These are phyloP conservation scores for Nycticebus coucang DNA, from an alignment of 2,113 vertebrate genomes.

Conservation along the genomic window DNA sequence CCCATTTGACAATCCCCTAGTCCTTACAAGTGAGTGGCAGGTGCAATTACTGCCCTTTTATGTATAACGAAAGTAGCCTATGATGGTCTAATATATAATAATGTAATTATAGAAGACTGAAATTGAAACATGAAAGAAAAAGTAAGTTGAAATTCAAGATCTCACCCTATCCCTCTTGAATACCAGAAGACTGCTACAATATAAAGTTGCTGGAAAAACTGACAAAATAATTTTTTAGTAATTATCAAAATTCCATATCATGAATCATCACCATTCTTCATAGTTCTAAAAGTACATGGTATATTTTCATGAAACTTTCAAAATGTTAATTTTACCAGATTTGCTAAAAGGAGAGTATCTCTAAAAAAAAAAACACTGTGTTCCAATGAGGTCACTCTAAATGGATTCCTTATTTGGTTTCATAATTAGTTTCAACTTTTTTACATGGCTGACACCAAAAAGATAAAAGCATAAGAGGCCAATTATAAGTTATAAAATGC, in stretches of 20 bases:
- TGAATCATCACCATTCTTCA: not conserved
- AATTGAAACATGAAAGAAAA: not conserved
- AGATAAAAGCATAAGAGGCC: slow-evolving; percentile 29
- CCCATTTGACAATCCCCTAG: not conserved
- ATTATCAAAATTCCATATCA: slow-evolving; percentile 11
- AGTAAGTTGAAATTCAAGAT: not conserved
- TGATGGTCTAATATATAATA: not conserved
- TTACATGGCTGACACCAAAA: slow-evolving; percentile 61
- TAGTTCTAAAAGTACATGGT: not conserved
- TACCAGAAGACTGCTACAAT: not conserved
- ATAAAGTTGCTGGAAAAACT: not conserved
- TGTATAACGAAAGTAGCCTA: not conserved
- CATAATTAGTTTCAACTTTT: slow-evolving; percentile 65
- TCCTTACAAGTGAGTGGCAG: not conserved
- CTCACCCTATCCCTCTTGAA: not conserved
- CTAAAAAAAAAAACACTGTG: slow-evolving; percentile 50
- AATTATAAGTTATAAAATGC: slow-evolving; percentile 35
- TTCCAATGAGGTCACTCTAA: slow-evolving; percentile 62
- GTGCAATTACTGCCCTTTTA: not conserved
- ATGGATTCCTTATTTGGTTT: slow-evolving; percentile 62
- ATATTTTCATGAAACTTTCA: slow-evolving; percentile 18
- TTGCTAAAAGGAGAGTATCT: not conserved
- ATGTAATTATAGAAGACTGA: not conserved
- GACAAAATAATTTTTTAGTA: slow-evolving; percentile 32
- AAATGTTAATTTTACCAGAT: slow-evolving; percentile 12